These are phyloP conservation scores for Aricia agestis DNA, from an alignment of 1,140 invertebrate genomes.

Conservation along the genomic window DNA sequence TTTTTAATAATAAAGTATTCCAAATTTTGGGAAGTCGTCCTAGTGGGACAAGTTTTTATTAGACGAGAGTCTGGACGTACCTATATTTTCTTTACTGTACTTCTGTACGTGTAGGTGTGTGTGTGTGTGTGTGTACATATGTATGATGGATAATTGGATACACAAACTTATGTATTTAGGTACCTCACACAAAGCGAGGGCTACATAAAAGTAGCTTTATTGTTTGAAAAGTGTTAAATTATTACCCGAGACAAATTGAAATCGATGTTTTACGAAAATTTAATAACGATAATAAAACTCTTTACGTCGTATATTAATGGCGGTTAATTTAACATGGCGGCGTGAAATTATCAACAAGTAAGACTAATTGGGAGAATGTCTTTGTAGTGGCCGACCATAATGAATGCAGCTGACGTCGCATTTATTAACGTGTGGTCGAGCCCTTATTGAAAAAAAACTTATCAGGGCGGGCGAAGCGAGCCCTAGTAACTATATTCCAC, in stretches of 20 bases:
- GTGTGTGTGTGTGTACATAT: too few relatives aligned
- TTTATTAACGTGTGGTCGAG: background rate
- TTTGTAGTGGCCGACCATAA: conserved; percentile 20
- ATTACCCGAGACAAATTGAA: background rate
- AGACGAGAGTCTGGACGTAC: too few relatives aligned
- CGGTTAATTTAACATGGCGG: conserved; percentile 20
- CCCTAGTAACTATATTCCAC: too few relatives aligned
- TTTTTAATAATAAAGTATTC: too few relatives aligned
- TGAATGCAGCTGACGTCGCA: background rate
- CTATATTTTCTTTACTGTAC: too few relatives aligned
- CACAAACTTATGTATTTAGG: too few relatives aligned
- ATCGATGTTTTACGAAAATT: conserved; percentile 1
- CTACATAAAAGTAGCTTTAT: background rate
- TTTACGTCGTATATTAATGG: background rate
- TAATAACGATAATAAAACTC: background rate
- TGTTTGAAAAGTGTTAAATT: background rate
- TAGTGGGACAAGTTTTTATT: too few relatives aligned
- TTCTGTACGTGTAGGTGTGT: too few relatives aligned
- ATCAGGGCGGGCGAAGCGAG: too few relatives aligned
- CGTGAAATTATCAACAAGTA: conserved; percentile 23
- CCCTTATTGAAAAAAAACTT: background rate
- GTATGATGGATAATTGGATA: too few relatives aligned
- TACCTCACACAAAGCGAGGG: too few relatives aligned
- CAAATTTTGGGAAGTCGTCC: too few relatives aligned
- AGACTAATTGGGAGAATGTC: conserved; percentile 22